phyloP scores from a whole-genome alignment of 2,888 invertebrate genomes.

The Chorisops tibialis region DNA sequence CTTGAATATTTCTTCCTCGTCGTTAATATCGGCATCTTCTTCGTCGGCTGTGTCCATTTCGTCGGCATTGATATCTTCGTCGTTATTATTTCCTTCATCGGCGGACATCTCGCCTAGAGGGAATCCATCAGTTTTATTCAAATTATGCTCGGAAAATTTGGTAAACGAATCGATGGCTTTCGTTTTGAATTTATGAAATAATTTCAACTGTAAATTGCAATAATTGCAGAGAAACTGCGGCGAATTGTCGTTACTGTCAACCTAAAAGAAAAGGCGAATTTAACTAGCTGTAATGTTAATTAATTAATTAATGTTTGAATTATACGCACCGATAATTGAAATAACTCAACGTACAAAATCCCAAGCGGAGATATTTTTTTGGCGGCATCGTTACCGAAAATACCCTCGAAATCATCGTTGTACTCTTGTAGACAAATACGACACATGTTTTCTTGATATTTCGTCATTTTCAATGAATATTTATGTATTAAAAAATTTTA shows the following conservation, averaged over 20 bases:
- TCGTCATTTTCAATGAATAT: too few relatives aligned
- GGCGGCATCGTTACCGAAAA: neutral
- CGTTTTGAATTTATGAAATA: constrained; percentile 41
- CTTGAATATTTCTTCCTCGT: constrained; percentile 7
- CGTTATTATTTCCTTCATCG: neutral
- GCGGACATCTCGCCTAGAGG: neutral
- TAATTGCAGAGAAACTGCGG: constrained; percentile 41
- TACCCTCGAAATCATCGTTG: neutral
- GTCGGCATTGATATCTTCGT: neutral
- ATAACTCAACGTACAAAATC: too few relatives aligned
- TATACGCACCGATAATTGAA: too few relatives aligned
- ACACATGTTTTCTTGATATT: too few relatives aligned
- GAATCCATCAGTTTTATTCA: neutral
- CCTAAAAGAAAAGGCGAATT: too few relatives aligned
- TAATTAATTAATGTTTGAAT: too few relatives aligned
- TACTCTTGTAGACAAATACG: too few relatives aligned
- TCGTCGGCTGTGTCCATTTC: neutral
- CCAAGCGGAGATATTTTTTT: too few relatives aligned
- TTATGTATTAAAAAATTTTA: too few relatives aligned
- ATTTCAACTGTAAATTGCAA: constrained; percentile 41
- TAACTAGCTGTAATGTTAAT: too few relatives aligned
- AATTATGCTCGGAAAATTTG: neutral
- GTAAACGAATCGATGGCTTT: constrained; percentile 36
- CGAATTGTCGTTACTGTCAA: too few relatives aligned
- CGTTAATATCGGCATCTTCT: neutral